Conservation (phyloP, 1,140 invertebrate genomes). For the fruit fly (Drosophila melanogaster) region DNA sequence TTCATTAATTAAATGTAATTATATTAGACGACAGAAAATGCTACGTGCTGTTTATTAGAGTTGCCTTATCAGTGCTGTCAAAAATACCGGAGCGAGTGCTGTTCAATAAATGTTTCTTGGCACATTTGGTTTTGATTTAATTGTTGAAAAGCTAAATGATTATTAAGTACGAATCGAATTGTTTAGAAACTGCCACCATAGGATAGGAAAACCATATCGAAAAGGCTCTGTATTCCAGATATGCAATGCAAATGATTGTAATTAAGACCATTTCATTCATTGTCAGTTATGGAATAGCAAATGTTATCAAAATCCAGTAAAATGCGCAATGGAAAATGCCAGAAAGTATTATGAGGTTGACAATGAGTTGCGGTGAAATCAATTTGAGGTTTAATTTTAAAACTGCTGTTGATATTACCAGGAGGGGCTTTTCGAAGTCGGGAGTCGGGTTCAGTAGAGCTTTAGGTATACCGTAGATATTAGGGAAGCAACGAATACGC, state of each 20-base stretch:
- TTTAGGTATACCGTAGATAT: slow-evolving; percentile 76
- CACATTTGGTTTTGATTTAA: slow-evolving; percentile 55
- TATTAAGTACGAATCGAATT: slow-evolving; percentile 26
- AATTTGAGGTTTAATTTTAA: slow-evolving; percentile 14
- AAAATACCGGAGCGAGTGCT: slow-evolving; percentile 39
- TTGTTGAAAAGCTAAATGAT: slow-evolving; percentile 34
- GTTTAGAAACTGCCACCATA: slow-evolving; percentile 30
- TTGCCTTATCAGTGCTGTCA: slow-evolving; percentile 24
- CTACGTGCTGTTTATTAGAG: slow-evolving; percentile 29
- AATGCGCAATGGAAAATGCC: neutral
- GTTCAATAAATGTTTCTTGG: slow-evolving; percentile 55
- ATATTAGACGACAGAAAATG: slow-evolving; percentile 7
- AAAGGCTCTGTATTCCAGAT: neutral
- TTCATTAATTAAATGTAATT: slow-evolving; percentile 12
- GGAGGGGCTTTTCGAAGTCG: slow-evolving; percentile 27
- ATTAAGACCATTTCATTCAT: slow-evolving; percentile 7
- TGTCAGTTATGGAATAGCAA: slow-evolving; percentile 22
- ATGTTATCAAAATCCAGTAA: slow-evolving; percentile 15
- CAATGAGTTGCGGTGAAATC: slow-evolving; percentile 2
- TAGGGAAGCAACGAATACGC: slow-evolving; percentile 70
- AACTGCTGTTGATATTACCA: slow-evolving; percentile 58
- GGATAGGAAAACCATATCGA: slow-evolving; percentile 8
- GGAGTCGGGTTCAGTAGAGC: slow-evolving; percentile 65
- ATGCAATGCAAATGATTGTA: slow-evolving; percentile 12
- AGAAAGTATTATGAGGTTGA: slow-evolving; percentile 8